A percentile compares a stretch with the other conserved stretches of the same genome.
Evolutionary conservation across 1,140 invertebrate genomes (phyloP).

Genomic region (Pogonomyrmex barbatus): DNA sequence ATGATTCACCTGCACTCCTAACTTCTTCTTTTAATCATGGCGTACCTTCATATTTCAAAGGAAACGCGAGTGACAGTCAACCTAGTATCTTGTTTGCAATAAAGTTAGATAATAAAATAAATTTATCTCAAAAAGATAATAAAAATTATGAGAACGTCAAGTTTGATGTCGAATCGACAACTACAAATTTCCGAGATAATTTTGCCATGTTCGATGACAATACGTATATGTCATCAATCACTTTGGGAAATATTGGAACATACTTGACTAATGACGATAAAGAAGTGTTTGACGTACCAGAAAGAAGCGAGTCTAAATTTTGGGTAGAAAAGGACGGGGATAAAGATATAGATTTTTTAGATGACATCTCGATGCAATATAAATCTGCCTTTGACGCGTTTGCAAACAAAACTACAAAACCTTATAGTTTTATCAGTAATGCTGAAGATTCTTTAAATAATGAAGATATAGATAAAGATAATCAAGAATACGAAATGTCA

Average conservation of each 20-base stretch:
- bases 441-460: conserved; percentile 6
- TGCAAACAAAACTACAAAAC: not conserved
- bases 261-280: not conserved
- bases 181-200: not conserved
- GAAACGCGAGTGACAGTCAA: not conserved
- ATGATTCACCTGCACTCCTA: not conserved
- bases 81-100: not conserved
- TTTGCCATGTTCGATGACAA: not conserved
- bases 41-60: not conserved
- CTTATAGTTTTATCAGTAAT: not conserved
- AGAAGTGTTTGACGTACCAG: not conserved
- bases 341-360: not conserved
- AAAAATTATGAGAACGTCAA: not conserved
- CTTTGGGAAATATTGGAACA: not conserved
- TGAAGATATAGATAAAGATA: not conserved
- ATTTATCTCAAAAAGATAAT: not conserved
- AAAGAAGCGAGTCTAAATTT: not conserved
- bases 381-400: not conserved
- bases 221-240: not conserved
- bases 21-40: not conserved
- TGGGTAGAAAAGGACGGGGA: not conserved
- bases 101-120: not conserved
- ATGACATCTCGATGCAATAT: not conserved
- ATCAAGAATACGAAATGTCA: not conserved
- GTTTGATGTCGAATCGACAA: conserved; percentile 1